Evolutionary conservation across 2,888 invertebrate genomes (phyloP).

Genomic region (Zygaena filipendulae): DNA sequence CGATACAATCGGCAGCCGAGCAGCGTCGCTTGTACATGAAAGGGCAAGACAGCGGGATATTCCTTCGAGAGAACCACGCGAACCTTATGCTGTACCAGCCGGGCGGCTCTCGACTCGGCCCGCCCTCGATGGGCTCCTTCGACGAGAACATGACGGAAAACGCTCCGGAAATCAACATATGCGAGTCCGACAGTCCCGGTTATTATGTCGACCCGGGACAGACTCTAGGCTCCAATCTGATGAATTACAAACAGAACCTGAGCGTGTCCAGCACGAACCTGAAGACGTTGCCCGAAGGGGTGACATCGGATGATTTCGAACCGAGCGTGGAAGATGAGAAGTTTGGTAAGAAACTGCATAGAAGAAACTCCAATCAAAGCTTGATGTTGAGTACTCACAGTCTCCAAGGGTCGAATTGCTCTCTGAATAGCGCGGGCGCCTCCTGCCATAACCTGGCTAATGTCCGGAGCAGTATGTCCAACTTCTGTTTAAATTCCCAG

Average conservation of each 20-base stretch:
- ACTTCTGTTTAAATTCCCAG: constrained; percentile 54
- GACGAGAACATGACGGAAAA: constrained; percentile 56
- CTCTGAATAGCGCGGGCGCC: constrained; percentile 48
- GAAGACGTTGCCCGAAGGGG: constrained; percentile 77
- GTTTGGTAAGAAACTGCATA: constrained; percentile 56
- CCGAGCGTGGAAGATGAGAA: constrained; percentile 53
- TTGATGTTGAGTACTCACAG: constrained; percentile 66
- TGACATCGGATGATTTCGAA: constrained; percentile 74
- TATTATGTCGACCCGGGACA: constrained; percentile 35
- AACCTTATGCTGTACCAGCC: constrained; percentile 61
- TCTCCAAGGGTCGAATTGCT: constrained; percentile 65
- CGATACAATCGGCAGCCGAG: constrained; percentile 39
- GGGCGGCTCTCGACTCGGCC: constrained; percentile 42
- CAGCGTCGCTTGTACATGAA: constrained; percentile 53
- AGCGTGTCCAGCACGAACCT: constrained; percentile 77
- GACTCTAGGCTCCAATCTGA: constrained; percentile 63
- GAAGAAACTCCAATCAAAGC: constrained; percentile 72
- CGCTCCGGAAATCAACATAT: constrained; percentile 47
- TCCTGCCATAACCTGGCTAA: constrained; percentile 53
- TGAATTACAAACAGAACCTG: constrained; percentile 71
- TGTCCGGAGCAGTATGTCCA: constrained; percentile 54
- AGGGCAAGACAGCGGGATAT: constrained; percentile 60
- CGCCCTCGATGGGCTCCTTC: constrained; percentile 57
- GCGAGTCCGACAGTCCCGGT: constrained; percentile 30
- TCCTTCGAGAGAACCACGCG: constrained; percentile 56